Base-by-base conservation (phyloP, 2,888 invertebrate genomes). In the Rhaphigaster nebulosa region DNA sequence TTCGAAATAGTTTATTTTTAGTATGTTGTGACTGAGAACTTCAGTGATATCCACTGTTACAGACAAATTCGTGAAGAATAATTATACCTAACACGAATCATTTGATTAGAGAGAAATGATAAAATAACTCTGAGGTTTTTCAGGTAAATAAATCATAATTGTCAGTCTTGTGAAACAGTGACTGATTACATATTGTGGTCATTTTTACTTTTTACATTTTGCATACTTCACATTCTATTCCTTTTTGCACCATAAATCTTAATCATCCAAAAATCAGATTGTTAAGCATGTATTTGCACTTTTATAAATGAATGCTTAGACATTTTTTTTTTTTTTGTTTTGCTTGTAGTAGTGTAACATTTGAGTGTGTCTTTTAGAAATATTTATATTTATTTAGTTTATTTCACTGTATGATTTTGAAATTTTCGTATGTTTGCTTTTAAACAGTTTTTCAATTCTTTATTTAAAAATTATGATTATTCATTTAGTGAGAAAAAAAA, bases 1-100 rank as follows among this genome's bases (percentile, higher is more conserved):
- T 70, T 34, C 34, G 20, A 70, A 70, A 70, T 70, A 70, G 70
- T 70, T 70, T 70, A 70, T 70, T 70, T 70, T 70, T 70, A 70
- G 70, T 34, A 34, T 20, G 38, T 34, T 70, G 34, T 70, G 70
- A 70, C 70, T 70, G 70, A 70, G 34, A 70, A 70, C 70, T 34
- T 18, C 20, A 34, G 70, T 34, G 34, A 34, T 70, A 70, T 34
- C 34, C 34, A 34, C 65, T 65, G 18, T 65, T 65, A 70, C 70
- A 34, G 34, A 70, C 70, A 34, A 70, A 70, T 34, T 70, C 1
- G 18, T 70, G 70, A 70, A 70, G 70, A 70, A 70, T 70, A 70
- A 3, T 70, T 29, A 29, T 34, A 70, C 10, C 70, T 70, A 34
- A 70, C 34, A 70, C 12, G 34, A 70, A 70, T 70, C 1, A 34